Base-by-base conservation (phyloP, 2,888 invertebrate species). In the Cryptophagus acutangulus region DNA sequence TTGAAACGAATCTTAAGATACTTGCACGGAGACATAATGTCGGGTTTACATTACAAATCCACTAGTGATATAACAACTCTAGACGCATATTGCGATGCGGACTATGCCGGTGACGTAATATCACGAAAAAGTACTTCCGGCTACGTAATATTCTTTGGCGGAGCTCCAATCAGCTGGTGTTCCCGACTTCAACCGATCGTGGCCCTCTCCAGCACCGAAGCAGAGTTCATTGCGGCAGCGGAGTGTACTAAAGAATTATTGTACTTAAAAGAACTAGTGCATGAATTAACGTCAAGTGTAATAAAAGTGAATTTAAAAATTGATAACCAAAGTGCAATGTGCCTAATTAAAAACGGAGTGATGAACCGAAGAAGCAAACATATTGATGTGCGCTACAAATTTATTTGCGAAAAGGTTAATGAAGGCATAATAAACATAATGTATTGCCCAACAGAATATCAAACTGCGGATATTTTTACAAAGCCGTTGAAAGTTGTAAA, bases 121-220 rank as follows among this genome's bases (percentile, higher is more conserved):
- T 39, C 49, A 13, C 31, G 51, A 35, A 52, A 44, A 43, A 54
- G 53, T 39, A 54, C 50, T 10, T 47, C 46, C 9, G 48, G 46
- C 1, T 51, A 45, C 31, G 24, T 49, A 1, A 40, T 52, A 17
- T 41, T 40, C 10, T 52, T 33, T 36, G 38, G 41, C 40, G 50
- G 46, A 25, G 55, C 55, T 29, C 56, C 58, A n/a, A 43, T 59
- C 2, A 35, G 31, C 5, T 58, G 58, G 57, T 38, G 43, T 29
- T 46, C 51, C 4, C 36, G 51, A 43, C 43, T 45, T 40, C 59
- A 61, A 40, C 37, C 48, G 24, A 45, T 54, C 5, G 54, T 58
- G 2, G 46, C 57, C 1, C 36, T 46, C 3, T 59, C 52, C 5
- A 46, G 45, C 3, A 52, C 56, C 2, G 58, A 57, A 36, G 53